Evolutionary conservation across 2,888 invertebrate genomes (phyloP), one percentile per base, ranked within the genome.

Genomic region (Drosophila nigricruria): DNA sequence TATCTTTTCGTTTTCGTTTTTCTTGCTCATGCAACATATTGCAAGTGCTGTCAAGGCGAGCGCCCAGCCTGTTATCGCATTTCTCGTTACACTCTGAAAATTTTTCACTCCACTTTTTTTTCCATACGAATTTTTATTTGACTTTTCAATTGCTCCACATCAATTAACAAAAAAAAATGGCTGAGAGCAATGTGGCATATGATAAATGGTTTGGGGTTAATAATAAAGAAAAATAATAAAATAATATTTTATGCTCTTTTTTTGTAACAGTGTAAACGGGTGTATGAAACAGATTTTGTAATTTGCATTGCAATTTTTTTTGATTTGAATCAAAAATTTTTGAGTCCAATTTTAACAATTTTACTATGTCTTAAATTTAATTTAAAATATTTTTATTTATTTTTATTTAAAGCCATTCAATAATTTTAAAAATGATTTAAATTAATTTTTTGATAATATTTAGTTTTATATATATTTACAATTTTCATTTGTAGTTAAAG

Each of bases 1-100:
- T 27, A 16, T 50, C 34, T 9, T 8, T 38, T 53, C n/a, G 6
- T 47, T 12, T 58, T 68, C 49, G 60, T 34, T 61, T 49, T 61
- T 63, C 59, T 12, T 32, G 42, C 47, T 27, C 18, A 63, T 54
- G 65, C 72, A 67, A 73, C 62, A 69, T 77, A 77, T 77, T 64
- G 70, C 73, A 73, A 75, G 64, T 58, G 81, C 83, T 73, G 69
- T 76, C 73, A 77, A 73, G 60, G 62, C 76, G 49, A 69, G 58
- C 57, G 64, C 49, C 6, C 59, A 34, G 56, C 36, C 78, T 83
- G 81, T 82, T 84, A 81, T 71, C 82, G 79, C 74, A 79, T 74
- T 82, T 82, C 65, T 60, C 77, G 84, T 82, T 86, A 84, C 82
- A 85, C 82, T 86, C 82, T 86, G 60, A 82, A 85, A 75, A 86